Conservation (phyloP, 2,113 vertebrate species). For the Formicarius rufipectus region DNA sequence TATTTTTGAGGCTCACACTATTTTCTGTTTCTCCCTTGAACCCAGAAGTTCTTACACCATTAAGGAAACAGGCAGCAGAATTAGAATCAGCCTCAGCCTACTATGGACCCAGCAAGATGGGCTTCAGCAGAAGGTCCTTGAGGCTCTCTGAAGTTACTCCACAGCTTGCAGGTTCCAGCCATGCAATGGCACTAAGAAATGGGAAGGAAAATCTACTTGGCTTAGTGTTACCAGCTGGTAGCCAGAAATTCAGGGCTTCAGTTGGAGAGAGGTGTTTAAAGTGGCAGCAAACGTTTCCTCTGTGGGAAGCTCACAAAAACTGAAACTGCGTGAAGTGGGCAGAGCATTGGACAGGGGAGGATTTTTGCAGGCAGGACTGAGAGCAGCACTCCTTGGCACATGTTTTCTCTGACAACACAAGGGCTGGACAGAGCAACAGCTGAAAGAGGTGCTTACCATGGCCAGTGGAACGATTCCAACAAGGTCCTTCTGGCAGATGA, state of each 20-base stretch:
- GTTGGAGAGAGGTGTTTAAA: not conserved
- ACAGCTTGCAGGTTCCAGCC: not conserved
- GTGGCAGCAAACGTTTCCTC: not conserved
- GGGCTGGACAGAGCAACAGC: not conserved
- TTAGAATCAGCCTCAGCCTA: not conserved
- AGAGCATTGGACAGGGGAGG: not conserved
- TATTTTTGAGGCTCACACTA: not conserved
- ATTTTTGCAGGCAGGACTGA: not conserved
- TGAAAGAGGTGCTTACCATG: conserved; percentile 81
- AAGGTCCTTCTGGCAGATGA: conserved; percentile 89
- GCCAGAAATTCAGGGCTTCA: not conserved
- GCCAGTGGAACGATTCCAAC: conserved; percentile 89
- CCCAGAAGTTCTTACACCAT: not conserved
- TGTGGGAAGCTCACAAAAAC: not conserved
- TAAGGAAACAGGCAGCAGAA: not conserved
- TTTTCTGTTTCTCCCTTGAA: not conserved
- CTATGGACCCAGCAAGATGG: not conserved
- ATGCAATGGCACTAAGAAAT: not conserved
- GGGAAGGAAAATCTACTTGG: not conserved
- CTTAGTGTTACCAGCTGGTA: not conserved
- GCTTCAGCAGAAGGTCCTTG: not conserved
- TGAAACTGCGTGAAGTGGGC: not conserved
- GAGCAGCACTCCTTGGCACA: not conserved
- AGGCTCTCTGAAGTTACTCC: not conserved
- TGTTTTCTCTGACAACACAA: not conserved